phyloP scores from a whole-genome alignment of 2,888 invertebrate genomes.

The Tetropium fuscum region DNA sequence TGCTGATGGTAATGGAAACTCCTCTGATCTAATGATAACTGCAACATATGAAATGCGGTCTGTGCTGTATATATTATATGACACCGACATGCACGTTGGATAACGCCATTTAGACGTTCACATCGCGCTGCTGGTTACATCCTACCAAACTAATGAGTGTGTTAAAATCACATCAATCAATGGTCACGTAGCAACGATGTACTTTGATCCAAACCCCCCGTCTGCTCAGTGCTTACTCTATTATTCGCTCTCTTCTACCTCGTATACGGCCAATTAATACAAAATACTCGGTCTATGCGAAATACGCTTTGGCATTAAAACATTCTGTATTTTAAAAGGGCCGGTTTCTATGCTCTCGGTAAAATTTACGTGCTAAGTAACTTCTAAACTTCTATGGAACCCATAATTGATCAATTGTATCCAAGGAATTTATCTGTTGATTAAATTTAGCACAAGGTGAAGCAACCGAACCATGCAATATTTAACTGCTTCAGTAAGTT shows the following conservation, averaged over 20 bases:
- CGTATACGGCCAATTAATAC: slow-evolving; percentile 37
- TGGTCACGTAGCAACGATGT: slow-evolving; percentile 62
- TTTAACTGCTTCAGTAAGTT: no score
- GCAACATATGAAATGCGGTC: slow-evolving; percentile 39
- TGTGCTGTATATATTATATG: slow-evolving; percentile 44
- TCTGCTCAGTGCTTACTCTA: slow-evolving; percentile 32
- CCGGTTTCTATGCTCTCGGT: no score
- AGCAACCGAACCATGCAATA: no score
- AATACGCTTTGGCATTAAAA: no score
- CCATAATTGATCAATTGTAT: no score
- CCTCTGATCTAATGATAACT: slow-evolving; percentile 1
- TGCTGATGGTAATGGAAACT: neutral
- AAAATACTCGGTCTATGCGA: neutral
- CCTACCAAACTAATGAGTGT: slow-evolving; percentile 60
- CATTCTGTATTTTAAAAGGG: no score
- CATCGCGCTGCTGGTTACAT: slow-evolving; percentile 36
- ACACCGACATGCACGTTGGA: slow-evolving; percentile 47
- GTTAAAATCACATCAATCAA: slow-evolving; percentile 65
- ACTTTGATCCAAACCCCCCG: slow-evolving; percentile 55
- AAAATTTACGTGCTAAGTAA: no score
- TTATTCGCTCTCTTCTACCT: slow-evolving; percentile 38
- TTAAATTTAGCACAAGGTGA: no score
- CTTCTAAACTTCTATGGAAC: no score
- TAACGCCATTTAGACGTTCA: slow-evolving; percentile 52
- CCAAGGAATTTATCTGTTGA: no score